phyloP scores from a whole-genome alignment of 2,797 vertebrate genomes.

The Artibeus jamaicensis region DNA sequence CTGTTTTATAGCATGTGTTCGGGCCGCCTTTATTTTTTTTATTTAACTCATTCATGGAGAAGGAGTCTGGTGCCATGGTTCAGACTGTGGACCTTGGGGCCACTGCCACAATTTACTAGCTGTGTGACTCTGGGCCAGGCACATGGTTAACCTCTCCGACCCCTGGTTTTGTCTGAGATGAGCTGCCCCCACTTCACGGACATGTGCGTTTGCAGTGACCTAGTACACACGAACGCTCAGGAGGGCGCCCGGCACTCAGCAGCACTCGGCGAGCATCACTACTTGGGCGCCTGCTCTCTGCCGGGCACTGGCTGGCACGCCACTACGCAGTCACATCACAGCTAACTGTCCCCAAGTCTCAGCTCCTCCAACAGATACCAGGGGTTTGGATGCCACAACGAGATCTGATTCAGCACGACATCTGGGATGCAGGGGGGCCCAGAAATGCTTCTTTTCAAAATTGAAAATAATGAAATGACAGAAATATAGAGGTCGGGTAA shows the following conservation, averaged over 20 bases:
- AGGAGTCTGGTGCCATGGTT: neutral
- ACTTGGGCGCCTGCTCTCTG: fast-evolving
- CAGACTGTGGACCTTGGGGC: neutral
- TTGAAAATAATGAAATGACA: neutral
- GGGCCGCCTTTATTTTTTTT: neutral
- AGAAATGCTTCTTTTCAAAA: neutral
- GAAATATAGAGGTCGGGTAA: neutral
- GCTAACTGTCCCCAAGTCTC: neutral
- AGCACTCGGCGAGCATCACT: neutral
- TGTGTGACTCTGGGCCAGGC: neutral
- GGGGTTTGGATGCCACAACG: neutral
- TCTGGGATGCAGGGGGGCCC: neutral
- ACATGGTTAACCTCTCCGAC: neutral
- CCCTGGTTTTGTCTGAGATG: neutral
- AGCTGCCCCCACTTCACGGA: neutral
- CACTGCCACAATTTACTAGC: no score
- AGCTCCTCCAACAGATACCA: neutral
- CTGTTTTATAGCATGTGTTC: neutral
- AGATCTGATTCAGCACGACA: neutral
- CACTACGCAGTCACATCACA: neutral
- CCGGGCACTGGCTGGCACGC: neutral
- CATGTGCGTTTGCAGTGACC: neutral
- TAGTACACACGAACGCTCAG: neutral
- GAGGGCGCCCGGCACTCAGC: neutral
- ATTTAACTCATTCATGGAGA: neutral